Evolutionary conservation across 2,888 invertebrate genomes (phyloP).

Genomic region (Ceratothoa steindachneri): DNA sequence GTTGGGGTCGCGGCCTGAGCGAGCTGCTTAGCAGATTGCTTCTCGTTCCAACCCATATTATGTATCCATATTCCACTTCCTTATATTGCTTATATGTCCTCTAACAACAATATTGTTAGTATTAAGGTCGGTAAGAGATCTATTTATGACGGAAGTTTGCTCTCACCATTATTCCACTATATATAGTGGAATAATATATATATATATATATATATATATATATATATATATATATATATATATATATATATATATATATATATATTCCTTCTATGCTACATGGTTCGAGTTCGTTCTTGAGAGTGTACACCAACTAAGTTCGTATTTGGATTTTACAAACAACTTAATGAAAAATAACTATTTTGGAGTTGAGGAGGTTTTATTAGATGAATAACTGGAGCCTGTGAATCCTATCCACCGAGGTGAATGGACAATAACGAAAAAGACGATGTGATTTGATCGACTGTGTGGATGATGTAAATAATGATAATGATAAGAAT

Average conservation of each 20-base stretch:
- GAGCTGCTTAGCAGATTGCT: not conserved
- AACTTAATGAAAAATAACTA: too few relatives aligned
- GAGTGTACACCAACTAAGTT: too few relatives aligned
- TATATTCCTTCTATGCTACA: too few relatives aligned
- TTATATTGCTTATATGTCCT: not conserved
- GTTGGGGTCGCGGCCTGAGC: not conserved
- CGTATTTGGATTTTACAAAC: too few relatives aligned
- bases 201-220: not conserved
- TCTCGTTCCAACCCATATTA: not conserved
- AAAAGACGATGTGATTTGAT: too few relatives aligned
- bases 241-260: not conserved
- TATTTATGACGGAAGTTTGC: not conserved
- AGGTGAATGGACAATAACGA: too few relatives aligned
- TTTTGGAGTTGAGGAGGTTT: too few relatives aligned
- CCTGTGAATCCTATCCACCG: too few relatives aligned
- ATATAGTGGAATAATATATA: not conserved
- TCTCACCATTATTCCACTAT: not conserved
- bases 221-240: not conserved
- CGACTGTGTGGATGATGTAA: too few relatives aligned
- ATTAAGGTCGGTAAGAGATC: not conserved
- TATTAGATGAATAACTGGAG: too few relatives aligned
- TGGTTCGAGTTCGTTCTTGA: too few relatives aligned
- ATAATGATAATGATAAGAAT: too few relatives aligned
- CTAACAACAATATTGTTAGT: constrained; percentile 7
- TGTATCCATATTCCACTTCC: not conserved